Conservation (phyloP, 2,797 vertebrate genomes). For the Parotocinclus haroldoi region DNA sequence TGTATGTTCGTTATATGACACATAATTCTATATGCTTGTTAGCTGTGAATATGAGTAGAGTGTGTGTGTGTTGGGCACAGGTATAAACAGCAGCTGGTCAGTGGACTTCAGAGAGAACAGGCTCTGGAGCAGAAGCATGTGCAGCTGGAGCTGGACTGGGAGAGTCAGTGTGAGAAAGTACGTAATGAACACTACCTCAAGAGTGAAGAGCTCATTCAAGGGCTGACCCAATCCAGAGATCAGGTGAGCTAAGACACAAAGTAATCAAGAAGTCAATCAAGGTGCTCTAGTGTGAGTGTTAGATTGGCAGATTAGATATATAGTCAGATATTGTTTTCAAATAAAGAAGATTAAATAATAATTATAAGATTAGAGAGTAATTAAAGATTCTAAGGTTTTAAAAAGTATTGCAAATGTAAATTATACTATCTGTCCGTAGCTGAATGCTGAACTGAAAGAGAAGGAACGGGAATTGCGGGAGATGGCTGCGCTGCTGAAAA, state of each 20-base stretch:
- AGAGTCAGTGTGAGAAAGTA: slow-evolving; percentile 66
- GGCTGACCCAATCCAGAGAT: slow-evolving; percentile 65
- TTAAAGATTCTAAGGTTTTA: too few relatives aligned
- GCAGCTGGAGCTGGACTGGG: slow-evolving; percentile 77
- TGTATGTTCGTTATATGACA: too few relatives aligned
- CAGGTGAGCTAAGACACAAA: slow-evolving; percentile 67
- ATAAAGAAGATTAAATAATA: too few relatives aligned
- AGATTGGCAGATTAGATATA: too few relatives aligned
- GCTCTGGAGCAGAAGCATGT: slow-evolving; percentile 68
- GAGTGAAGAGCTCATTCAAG: slow-evolving; percentile 74
- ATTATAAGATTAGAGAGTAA: too few relatives aligned
- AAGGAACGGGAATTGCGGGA: slow-evolving; percentile 65
- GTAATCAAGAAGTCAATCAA: neutral
- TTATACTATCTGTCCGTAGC: slow-evolving; percentile 52
- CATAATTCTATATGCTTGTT: neutral
- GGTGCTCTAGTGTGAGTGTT: too few relatives aligned
- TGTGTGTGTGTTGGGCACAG: slow-evolving; percentile 58
- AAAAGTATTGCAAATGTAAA: too few relatives aligned
- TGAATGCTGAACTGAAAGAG: slow-evolving; percentile 67
- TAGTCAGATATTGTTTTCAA: too few relatives aligned
- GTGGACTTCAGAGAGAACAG: slow-evolving; percentile 64
- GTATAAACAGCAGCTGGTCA: slow-evolving; percentile 73
- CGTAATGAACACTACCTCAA: slow-evolving; percentile 66
- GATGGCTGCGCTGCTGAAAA: slow-evolving; percentile 54
- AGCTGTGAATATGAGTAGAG: neutral